Conservation (phyloP, 1,140 invertebrate genomes). For the Micrasema longulum region DNA sequence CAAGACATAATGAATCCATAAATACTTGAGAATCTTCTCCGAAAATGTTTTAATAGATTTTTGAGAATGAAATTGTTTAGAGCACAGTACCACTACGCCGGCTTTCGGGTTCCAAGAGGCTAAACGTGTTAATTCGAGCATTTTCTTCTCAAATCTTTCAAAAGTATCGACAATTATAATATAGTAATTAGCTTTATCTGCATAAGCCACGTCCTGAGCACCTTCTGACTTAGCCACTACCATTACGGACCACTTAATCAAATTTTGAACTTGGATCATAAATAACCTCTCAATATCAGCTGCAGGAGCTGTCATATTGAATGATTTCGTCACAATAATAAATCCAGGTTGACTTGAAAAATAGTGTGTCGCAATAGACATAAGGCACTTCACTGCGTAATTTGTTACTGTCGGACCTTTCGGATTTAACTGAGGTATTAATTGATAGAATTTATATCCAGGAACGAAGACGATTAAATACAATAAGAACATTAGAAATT, state of each 20-base stretch:
- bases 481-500: too few relatives aligned
- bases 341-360: constrained; percentile 57
- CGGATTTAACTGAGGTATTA: constrained; percentile 54
- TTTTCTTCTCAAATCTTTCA: constrained; percentile 57
- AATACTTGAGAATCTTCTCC: constrained; percentile 57
- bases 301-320: constrained; percentile 56
- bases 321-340: constrained; percentile 57
- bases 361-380: constrained; percentile 57
- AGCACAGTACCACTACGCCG: constrained; percentile 58
- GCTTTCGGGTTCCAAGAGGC: constrained; percentile 61
- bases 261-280: constrained; percentile 57
- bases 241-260: constrained; percentile 55
- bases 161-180: constrained; percentile 58
- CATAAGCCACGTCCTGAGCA: constrained; percentile 14
- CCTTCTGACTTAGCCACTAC: constrained; percentile 38
- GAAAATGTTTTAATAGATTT: constrained; percentile 48
- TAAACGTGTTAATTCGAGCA: constrained; percentile 55
- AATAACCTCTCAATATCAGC: constrained; percentile 57
- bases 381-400: constrained; percentile 59
- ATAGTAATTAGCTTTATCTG: constrained; percentile 58
- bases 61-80: constrained; percentile 47
- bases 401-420: constrained; percentile 57
- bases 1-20: constrained; percentile 59
- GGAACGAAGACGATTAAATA: neutral
- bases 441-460: constrained; percentile 5